These are phyloP conservation scores for Perizoma affinitatum DNA, from an alignment of 2,888 invertebrate genomes.

Conservation along the genomic window DNA sequence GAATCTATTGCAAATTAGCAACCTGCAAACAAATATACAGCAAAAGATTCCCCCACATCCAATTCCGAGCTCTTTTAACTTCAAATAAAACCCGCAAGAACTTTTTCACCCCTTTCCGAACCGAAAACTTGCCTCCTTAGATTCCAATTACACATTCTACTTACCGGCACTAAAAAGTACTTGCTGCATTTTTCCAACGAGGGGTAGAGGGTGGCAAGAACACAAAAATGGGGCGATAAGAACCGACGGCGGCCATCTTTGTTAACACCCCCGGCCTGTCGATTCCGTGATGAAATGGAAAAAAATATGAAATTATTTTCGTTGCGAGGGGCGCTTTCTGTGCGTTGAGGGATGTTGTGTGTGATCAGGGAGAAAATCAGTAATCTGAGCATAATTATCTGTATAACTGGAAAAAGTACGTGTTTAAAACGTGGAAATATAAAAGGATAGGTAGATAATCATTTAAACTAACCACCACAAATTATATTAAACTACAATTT, in stretches of 20 bases:
- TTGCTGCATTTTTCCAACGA: constrained; percentile 27
- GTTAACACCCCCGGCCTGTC: constrained; percentile 54
- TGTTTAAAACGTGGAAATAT: no score
- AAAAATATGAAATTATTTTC: constrained; percentile 50
- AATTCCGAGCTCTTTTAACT: constrained; percentile 12
- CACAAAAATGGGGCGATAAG: constrained; percentile 78
- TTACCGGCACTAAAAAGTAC: constrained; percentile 6
- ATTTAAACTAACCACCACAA: no score
- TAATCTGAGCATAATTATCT: constrained; percentile 13
- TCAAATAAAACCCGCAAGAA: constrained; percentile 19
- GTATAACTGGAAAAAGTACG: no score
- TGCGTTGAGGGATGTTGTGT: constrained; percentile 5
- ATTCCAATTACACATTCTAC: constrained; percentile 26
- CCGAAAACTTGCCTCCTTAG: constrained; percentile 20
- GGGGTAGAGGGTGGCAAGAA: constrained; percentile 59
- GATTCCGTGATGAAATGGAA: constrained; percentile 48
- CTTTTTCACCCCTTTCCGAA: constrained; percentile 19
- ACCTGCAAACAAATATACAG: not conserved
- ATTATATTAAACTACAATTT: no score
- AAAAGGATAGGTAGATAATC: no score
- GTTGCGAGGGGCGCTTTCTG: constrained; percentile 14
- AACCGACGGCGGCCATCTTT: constrained; percentile 72
- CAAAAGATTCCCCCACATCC: not conserved
- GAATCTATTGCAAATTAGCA: no score
- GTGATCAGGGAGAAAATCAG: constrained; percentile 9